A percentile compares a stretch with the other conserved stretches of the same genome.
These are phyloP conservation scores for Coluber constrictor DNA, from an alignment of 2,797 vertebrate genomes.

Conservation along the genomic window DNA sequence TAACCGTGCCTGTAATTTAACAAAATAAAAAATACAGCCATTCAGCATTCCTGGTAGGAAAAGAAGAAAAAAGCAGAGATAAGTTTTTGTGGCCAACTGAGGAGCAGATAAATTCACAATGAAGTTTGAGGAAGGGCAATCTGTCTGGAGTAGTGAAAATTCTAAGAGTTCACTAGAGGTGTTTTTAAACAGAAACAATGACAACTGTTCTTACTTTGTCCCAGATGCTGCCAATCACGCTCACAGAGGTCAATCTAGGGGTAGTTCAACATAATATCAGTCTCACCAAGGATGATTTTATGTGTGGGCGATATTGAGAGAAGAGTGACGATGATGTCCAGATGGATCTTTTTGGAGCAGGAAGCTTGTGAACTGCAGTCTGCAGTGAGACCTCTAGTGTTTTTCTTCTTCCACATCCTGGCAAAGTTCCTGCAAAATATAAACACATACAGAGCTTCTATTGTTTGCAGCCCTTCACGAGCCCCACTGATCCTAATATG, in stretches of 20 bases:
- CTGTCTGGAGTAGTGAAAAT: background rate
- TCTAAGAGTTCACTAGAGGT: background rate
- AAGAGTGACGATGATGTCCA: conserved; percentile 3
- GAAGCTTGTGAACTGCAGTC: conserved; percentile 67
- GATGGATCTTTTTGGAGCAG: conserved; percentile 54
- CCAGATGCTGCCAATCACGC: background rate
- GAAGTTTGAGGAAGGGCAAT: background rate
- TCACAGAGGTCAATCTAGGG: background rate
- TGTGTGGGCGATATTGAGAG: background rate
- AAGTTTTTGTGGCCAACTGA: background rate
- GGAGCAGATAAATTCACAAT: background rate
- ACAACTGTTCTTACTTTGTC: background rate
- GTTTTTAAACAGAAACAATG: background rate
- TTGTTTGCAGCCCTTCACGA: conserved; percentile 80
- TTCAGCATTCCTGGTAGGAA: background rate
- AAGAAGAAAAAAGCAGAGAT: background rate
- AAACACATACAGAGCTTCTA: conserved; percentile 79
- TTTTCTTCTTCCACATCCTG: conserved; percentile 72
- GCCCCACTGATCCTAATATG: conserved; percentile 84
- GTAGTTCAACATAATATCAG: background rate
- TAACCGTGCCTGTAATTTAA: background rate
- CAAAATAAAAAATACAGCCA: background rate
- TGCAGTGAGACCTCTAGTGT: conserved; percentile 76
- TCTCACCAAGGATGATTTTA: background rate
- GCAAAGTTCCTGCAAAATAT: conserved; percentile 76